These are phyloP conservation scores for Anisognathus igniventris DNA, from an alignment of 2,797 vertebrate species.

Conservation along the genomic window DNA sequence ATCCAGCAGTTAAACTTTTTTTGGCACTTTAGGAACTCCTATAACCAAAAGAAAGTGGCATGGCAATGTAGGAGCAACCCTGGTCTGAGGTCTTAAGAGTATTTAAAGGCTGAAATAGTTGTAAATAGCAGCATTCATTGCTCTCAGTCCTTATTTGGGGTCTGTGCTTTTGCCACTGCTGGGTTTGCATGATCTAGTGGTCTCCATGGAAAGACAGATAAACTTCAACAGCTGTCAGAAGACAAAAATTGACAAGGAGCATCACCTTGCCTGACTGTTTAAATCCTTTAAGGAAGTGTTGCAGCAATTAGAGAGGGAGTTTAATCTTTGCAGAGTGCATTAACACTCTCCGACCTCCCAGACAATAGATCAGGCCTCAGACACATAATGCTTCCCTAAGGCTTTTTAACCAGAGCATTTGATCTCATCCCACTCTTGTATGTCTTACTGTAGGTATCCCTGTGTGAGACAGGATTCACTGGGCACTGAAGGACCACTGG, in stretches of 20 bases:
- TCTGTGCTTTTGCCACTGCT: slow-evolving; percentile 7
- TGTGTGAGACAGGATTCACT: neutral
- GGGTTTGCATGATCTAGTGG: slow-evolving; percentile 55
- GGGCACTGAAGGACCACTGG: neutral
- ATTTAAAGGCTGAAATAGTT: slow-evolving; percentile 8
- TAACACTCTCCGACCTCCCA: slow-evolving; percentile 91
- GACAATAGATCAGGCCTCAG: slow-evolving; percentile 94
- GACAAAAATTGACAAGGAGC: slow-evolving; percentile 72
- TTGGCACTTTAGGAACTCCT: neutral
- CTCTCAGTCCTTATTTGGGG: slow-evolving; percentile 15
- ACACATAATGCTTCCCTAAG: slow-evolving; percentile 79
- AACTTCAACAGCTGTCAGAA: slow-evolving; percentile 70
- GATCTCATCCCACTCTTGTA: slow-evolving; percentile 53
- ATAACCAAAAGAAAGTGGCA: neutral
- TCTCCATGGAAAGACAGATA: slow-evolving; percentile 71
- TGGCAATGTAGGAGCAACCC: neutral
- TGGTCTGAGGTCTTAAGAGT: neutral
- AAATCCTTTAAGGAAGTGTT: slow-evolving; percentile 78
- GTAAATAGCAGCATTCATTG: neutral
- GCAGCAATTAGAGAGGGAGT: slow-evolving; percentile 84
- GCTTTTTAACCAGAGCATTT: slow-evolving; percentile 74
- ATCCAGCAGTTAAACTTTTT: neutral
- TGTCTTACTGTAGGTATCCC: slow-evolving; percentile 32
- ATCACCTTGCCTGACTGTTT: slow-evolving; percentile 77
- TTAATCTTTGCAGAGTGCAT: slow-evolving; percentile 94